phyloP scores from a whole-genome alignment of 2,797 vertebrate species.

The Diceros bicornis region DNA sequence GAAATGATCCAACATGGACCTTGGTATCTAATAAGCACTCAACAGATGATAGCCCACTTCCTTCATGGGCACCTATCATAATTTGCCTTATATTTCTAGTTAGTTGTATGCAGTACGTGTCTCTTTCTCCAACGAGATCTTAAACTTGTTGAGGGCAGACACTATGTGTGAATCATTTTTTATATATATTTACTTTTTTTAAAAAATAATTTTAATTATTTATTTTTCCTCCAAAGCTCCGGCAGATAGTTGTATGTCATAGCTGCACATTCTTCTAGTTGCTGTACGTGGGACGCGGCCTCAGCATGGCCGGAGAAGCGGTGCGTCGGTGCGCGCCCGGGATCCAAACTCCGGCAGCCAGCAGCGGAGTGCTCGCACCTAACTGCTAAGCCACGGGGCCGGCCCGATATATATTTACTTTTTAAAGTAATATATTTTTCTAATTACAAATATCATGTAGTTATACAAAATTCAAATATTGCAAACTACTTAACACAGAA shows the following conservation, averaged over 20 bases:
- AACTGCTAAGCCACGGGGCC: too few species aligned
- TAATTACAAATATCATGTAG: slow-evolving; percentile 9
- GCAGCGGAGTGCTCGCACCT: too few species aligned
- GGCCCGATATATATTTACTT: neutral
- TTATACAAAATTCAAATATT: slow-evolving; percentile 55
- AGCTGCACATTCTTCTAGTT: too few species aligned
- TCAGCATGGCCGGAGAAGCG: too few species aligned
- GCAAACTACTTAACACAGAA: slow-evolving; percentile 44
- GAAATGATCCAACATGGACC: neutral
- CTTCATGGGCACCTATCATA: slow-evolving; percentile 31
- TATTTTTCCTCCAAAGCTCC: too few species aligned
- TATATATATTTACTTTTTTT: slow-evolving; percentile 12
- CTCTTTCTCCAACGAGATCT: slow-evolving; percentile 32
- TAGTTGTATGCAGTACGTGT: slow-evolving; percentile 6
- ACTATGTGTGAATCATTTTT: slow-evolving; percentile 19
- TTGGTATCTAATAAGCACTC: slow-evolving; percentile 16
- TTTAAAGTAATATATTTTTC: slow-evolving; percentile 56
- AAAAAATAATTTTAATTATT: too few species aligned
- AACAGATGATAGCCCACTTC: neutral
- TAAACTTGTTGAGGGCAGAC: slow-evolving; percentile 5
- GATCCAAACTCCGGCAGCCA: too few species aligned
- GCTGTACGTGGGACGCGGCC: too few species aligned
- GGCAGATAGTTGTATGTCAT: too few species aligned
- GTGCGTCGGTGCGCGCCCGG: too few species aligned
- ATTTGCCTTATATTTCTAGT: slow-evolving; percentile 49